A percentile compares a stretch with the other conserved stretches of the same genome.
phyloP scores from a whole-genome alignment of 1,140 invertebrate genomes.

The Cydia splendana region DNA sequence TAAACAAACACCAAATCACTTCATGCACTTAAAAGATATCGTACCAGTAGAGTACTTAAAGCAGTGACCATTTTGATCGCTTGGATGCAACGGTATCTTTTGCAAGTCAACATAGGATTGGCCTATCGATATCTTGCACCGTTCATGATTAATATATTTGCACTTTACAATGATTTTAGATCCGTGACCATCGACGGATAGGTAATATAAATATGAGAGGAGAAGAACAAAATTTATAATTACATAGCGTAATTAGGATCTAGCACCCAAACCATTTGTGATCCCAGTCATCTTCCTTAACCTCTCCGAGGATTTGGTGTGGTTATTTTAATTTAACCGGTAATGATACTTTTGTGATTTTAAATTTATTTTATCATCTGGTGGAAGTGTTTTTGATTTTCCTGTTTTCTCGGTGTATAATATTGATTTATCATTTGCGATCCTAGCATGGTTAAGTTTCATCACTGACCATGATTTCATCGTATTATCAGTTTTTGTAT shows the following conservation, averaged over 20 bases:
- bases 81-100: constrained; percentile 57
- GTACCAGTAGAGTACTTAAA: constrained; percentile 35
- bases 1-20: constrained; percentile 68
- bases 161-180: constrained; percentile 72
- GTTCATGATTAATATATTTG: constrained; percentile 67
- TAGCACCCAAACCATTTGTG: constrained; percentile 71
- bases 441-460: constrained; percentile 73
- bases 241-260: constrained; percentile 67
- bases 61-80: constrained; percentile 34
- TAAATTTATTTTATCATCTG: constrained; percentile 74
- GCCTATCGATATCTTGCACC: constrained; percentile 63
- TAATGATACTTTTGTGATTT: constrained; percentile 64
- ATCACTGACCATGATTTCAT: constrained; percentile 55
- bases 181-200: constrained; percentile 67
- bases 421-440: constrained; percentile 66
- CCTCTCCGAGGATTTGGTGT: constrained; percentile 79
- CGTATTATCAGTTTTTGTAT: constrained; percentile 44
- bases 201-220: constrained; percentile 56
- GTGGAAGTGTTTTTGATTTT: constrained; percentile 79
- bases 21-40: constrained; percentile 69
- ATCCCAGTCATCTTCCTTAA: constrained; percentile 73
- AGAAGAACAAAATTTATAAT: constrained; percentile 63
- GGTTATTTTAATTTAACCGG: constrained; percentile 74
- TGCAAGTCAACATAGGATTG: constrained; percentile 62
- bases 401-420: constrained; percentile 70